Conservation (phyloP, 2,797 vertebrate genomes). For the Spondyliosoma cantharus region DNA sequence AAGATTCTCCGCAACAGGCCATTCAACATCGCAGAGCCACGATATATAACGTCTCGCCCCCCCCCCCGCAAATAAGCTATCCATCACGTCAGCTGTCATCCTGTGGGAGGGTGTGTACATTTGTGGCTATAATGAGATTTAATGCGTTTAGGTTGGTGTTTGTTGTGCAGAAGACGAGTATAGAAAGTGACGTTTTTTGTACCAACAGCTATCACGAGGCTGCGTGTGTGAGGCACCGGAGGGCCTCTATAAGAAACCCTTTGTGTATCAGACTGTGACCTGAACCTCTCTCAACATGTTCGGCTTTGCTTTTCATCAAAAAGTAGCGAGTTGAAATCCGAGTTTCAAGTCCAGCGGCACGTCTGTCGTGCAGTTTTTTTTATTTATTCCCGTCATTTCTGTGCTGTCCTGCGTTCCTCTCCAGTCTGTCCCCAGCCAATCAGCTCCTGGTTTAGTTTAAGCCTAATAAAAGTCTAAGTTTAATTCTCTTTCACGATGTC, state of each 20-base stretch:
- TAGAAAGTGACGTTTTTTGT: constrained; percentile 24
- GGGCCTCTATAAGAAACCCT: constrained; percentile 4
- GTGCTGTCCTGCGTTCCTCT: too few relatives aligned
- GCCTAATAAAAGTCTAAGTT: too few relatives aligned
- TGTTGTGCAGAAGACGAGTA: not conserved
- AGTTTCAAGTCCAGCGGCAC: too few relatives aligned
- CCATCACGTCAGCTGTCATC: constrained; percentile 5
- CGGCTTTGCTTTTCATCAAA: too few relatives aligned
- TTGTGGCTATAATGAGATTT: not conserved
- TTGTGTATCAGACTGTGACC: not conserved
- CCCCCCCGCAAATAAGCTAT: not conserved
- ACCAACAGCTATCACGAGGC: not conserved
- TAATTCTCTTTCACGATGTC: too few relatives aligned
- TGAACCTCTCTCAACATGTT: too few relatives aligned
- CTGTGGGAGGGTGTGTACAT: constrained; percentile 14
- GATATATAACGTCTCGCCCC: not conserved
- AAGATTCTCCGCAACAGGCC: constrained; percentile 20
- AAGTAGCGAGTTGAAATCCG: too few relatives aligned
- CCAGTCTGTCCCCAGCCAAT: too few relatives aligned
- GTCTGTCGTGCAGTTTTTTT: too few relatives aligned
- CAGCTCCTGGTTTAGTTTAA: too few relatives aligned
- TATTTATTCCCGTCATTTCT: too few relatives aligned
- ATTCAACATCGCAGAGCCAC: constrained; percentile 23
- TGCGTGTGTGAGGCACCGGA: constrained; percentile 7
- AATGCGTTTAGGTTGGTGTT: constrained; percentile 5